phyloP scores from a whole-genome alignment of 2,888 invertebrate genomes.

The Agrochola litura region DNA sequence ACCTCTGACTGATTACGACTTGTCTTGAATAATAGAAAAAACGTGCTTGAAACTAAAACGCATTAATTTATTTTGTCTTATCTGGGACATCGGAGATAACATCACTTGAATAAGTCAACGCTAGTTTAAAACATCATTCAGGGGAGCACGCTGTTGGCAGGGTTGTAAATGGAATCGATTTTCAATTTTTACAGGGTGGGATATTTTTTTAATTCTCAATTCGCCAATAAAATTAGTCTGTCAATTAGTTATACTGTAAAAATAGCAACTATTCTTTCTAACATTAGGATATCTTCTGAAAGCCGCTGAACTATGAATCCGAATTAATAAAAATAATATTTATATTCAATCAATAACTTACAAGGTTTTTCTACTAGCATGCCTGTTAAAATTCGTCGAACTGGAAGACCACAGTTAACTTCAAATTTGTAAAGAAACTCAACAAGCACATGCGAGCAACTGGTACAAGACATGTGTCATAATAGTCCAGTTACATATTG shows the following conservation, averaged over 20 bases:
- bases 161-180: neutral
- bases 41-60: slow-evolving; percentile 12
- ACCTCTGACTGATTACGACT: slow-evolving; percentile 12
- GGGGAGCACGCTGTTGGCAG: neutral
- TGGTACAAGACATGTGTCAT: neutral
- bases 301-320: neutral
- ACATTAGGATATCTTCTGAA: neutral
- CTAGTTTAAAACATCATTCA: neutral
- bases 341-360: neutral
- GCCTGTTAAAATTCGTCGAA: neutral
- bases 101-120: neutral
- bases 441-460: neutral
- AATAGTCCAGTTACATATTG: neutral
- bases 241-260: neutral
- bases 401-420: neutral
- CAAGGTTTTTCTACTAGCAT: neutral
- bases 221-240: too few relatives aligned
- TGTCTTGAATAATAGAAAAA: slow-evolving; percentile 33
- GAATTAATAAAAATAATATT: neutral
- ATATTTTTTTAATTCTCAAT: neutral
- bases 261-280: neutral
- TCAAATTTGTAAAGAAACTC: neutral
- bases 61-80: slow-evolving; percentile 16
- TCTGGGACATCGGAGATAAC: slow-evolving; percentile 3
- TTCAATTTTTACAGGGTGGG: neutral